Evolutionary conservation across 1,140 invertebrate genomes (phyloP).

Genomic region (Tetramorium alpestre): DNA sequence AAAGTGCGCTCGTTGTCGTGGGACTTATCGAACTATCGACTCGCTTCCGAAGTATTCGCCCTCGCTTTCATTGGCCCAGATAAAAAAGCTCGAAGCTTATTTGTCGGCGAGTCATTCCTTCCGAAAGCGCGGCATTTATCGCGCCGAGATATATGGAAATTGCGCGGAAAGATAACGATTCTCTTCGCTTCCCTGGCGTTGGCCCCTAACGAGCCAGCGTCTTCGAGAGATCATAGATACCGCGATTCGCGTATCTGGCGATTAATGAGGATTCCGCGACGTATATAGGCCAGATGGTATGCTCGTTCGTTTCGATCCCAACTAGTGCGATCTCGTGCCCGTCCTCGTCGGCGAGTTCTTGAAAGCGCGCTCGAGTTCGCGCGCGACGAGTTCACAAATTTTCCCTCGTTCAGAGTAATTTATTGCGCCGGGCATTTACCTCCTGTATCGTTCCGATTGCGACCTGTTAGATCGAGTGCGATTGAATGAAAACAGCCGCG

Average conservation of each 20-base stretch:
- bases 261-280: constrained; percentile 51
- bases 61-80: constrained; percentile 70
- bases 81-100: constrained; percentile 66
- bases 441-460: neutral
- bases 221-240: constrained; percentile 40
- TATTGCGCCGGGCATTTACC: neutral
- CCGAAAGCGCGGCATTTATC: constrained; percentile 59
- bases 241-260: constrained; percentile 35
- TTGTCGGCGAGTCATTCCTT: constrained; percentile 60
- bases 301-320: constrained; percentile 34
- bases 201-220: constrained; percentile 36
- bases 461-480: constrained; percentile 28
- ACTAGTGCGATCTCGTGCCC: neutral
- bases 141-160: constrained; percentile 71
- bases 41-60: constrained; percentile 64
- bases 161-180: constrained; percentile 50
- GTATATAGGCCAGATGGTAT: constrained; percentile 58
- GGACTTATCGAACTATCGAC: constrained; percentile 75
- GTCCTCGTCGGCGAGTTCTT: neutral
- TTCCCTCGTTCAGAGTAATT: constrained; percentile 37
- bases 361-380: neutral
- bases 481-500: constrained; percentile 51
- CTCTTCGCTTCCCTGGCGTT: neutral
- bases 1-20: constrained; percentile 63
- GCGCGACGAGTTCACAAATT: constrained; percentile 12